These are phyloP conservation scores for Augiades crinisus DNA, from an alignment of 2,888 invertebrate species.

Conservation along the genomic window DNA sequence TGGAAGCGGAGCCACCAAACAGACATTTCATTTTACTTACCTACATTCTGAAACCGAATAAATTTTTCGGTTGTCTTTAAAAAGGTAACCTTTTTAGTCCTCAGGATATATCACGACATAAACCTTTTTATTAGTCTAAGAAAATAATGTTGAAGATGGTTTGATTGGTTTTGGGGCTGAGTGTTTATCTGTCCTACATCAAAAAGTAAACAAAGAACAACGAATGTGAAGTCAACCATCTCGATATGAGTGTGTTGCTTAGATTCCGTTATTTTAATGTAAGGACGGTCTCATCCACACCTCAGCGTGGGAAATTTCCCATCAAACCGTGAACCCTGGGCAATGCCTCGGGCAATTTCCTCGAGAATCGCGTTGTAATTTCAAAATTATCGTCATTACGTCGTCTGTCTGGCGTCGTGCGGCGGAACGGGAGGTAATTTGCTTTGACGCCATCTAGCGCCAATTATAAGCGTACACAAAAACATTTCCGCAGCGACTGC, in stretches of 20 bases:
- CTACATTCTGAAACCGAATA: too few relatives aligned
- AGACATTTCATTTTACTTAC: too few relatives aligned
- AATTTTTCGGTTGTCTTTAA: too few relatives aligned
- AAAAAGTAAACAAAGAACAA: too few relatives aligned
- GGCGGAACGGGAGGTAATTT: conserved; percentile 29
- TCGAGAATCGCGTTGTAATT: conserved; percentile 36
- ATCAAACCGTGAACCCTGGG: conserved; percentile 34
- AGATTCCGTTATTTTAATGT: conserved; percentile 33
- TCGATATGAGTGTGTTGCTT: background rate
- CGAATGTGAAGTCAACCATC: too few relatives aligned
- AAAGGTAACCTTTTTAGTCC: too few relatives aligned
- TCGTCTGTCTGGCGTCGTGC: conserved; percentile 12
- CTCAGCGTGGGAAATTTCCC: conserved; percentile 40
- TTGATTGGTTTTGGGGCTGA: too few relatives aligned
- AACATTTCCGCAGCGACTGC: background rate
- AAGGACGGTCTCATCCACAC: conserved; percentile 20
- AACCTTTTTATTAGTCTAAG: too few relatives aligned
- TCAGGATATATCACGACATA: too few relatives aligned
- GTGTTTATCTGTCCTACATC: too few relatives aligned
- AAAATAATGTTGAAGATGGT: too few relatives aligned
- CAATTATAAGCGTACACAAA: conserved; percentile 14
- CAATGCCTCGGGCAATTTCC: conserved; percentile 34
- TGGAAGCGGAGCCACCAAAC: too few relatives aligned
- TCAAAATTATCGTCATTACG: conserved; percentile 35
- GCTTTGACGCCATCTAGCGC: conserved; percentile 31